These are phyloP conservation scores for Astreopora myriophthalma DNA, from an alignment of 64 coral and sea anemone species.

Conservation along the genomic window DNA sequence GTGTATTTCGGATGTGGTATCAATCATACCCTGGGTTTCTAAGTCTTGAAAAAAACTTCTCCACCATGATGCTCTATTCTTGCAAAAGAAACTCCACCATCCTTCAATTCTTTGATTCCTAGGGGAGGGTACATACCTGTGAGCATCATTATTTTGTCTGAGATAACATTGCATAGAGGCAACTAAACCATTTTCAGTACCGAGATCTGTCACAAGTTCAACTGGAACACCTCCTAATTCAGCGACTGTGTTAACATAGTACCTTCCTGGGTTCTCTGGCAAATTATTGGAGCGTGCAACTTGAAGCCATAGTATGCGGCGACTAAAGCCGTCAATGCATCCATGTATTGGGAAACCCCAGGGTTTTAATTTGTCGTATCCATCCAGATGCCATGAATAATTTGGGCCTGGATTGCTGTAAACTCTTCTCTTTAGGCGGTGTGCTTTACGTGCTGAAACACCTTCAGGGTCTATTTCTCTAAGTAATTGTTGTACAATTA, in stretches of 20 bases:
- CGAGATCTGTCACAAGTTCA: not conserved
- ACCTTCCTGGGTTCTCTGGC: not conserved
- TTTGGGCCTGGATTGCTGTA: not conserved
- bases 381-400: slow-evolving; percentile 33
- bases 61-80: slow-evolving; percentile 8
- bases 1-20: not conserved
- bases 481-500: too few species aligned
- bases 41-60: slow-evolving; percentile 41
- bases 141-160: not conserved
- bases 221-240: not conserved
- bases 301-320: not conserved
- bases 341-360: slow-evolving; percentile 36
- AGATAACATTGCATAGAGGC: slow-evolving; percentile 2
- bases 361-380: slow-evolving; percentile 36
- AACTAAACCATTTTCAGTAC: slow-evolving; percentile 22
- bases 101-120: slow-evolving; percentile 22
- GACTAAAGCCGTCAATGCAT: slow-evolving; percentile 10
- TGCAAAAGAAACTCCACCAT: slow-evolving; percentile 19
- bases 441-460: not conserved
- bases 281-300: not conserved
- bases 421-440: not conserved
- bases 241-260: not conserved
- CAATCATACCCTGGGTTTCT: not conserved
- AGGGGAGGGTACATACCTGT: slow-evolving; percentile 12
- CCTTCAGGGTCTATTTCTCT: slow-evolving; percentile 37